These are phyloP conservation scores for Colius striatus DNA, from an alignment of 2,113 vertebrate species.

Conservation along the genomic window DNA sequence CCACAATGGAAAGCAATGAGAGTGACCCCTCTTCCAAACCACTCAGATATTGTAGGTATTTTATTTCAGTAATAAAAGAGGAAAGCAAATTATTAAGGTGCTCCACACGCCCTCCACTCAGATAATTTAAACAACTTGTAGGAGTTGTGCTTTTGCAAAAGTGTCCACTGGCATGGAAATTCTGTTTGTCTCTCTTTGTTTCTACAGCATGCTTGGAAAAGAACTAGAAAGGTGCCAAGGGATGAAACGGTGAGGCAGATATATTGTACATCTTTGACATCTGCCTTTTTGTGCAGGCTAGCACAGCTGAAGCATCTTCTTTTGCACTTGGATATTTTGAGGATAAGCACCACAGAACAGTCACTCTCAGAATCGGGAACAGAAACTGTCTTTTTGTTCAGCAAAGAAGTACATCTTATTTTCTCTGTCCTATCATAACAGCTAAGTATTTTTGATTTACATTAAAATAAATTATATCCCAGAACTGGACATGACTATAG, in stretches of 20 bases:
- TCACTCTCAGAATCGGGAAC: background rate
- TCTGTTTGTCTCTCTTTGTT: background rate
- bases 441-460: constrained; percentile 38
- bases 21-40: background rate
- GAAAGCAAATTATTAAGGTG: constrained; percentile 21
- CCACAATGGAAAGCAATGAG: constrained; percentile 64
- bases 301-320: accelerated
- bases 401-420: background rate
- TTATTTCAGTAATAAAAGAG: constrained; percentile 43
- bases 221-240: background rate
- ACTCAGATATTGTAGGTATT: constrained; percentile 17
- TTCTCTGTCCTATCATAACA: background rate
- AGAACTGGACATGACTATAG: constrained; percentile 5
- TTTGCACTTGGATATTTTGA: no score
- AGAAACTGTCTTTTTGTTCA: background rate
- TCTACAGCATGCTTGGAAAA: background rate
- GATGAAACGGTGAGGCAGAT: background rate
- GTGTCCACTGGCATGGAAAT: background rate
- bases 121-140: background rate
- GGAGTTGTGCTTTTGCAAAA: background rate
- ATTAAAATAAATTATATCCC: constrained; percentile 54
- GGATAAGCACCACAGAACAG: background rate
- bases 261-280: accelerated
- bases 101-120: background rate
- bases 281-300: background rate